Conservation (phyloP, 2,797 vertebrate genomes). For the Enteromius trimaculatus region DNA sequence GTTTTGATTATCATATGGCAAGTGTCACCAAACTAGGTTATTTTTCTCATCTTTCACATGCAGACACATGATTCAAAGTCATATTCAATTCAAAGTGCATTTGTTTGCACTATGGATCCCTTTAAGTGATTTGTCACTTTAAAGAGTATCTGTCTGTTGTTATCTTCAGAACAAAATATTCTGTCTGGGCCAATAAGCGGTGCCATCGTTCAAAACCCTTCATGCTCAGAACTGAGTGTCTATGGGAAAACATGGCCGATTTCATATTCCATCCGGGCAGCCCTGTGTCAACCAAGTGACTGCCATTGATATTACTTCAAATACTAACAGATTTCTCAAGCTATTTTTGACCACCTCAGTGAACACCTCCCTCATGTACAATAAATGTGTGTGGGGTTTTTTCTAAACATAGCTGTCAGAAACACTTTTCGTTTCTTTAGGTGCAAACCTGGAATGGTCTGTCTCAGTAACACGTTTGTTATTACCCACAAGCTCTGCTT, state of each 20-base stretch:
- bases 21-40: neutral
- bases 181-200: neutral
- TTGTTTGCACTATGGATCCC: neutral
- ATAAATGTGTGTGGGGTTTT: neutral
- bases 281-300: neutral
- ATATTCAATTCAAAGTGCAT: neutral
- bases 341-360: neutral
- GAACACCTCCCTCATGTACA: neutral
- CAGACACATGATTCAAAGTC: neutral
- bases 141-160: neutral
- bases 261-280: neutral
- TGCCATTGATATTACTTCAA: neutral
- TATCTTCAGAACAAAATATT: neutral
- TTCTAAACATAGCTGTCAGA: neutral
- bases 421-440: neutral
- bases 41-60: neutral
- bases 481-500: neutral
- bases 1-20: neutral
- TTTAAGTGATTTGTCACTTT: neutral
- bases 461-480: neutral
- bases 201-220: neutral
- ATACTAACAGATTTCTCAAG: neutral
- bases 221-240: neutral
- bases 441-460: neutral
- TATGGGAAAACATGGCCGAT: neutral